Percentiles rank a stretch among this genome's conserved stretches.
phyloP scores from a whole-genome alignment of 2,113 vertebrate species.

The Ibidorhyncha struthersii region DNA sequence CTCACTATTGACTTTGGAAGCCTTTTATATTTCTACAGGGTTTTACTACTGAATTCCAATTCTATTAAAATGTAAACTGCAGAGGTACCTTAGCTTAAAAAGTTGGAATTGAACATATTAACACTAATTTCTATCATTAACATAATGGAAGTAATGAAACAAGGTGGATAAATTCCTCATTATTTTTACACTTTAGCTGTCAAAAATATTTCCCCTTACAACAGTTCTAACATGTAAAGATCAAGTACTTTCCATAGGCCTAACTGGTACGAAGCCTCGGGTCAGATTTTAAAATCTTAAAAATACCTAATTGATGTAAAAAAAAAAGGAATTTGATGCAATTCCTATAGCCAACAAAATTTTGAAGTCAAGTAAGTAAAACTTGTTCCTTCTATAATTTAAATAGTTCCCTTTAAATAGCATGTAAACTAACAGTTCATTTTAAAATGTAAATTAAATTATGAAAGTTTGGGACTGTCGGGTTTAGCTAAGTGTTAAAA shows the following conservation, averaged over 20 bases:
- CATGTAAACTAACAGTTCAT: background rate
- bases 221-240: background rate
- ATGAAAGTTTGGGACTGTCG: background rate
- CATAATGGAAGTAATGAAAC: background rate
- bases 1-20: background rate
- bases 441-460: background rate
- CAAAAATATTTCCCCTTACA: background rate
- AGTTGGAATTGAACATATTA: background rate
- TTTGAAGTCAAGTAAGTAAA: background rate
- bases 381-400: background rate
- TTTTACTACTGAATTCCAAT: background rate
- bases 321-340: background rate
- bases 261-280: background rate
- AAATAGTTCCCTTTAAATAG: background rate
- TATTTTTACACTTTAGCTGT: background rate
- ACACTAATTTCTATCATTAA: background rate
- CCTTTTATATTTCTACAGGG: background rate
- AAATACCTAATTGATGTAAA: background rate
- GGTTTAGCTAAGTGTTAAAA: conserved; percentile 84
- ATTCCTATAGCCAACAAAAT: background rate
- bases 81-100: background rate
- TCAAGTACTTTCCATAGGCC: background rate
- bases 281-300: background rate
- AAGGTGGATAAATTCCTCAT: background rate
- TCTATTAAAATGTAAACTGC: background rate